Conservation (phyloP, 2,888 invertebrate genomes). For the Drosophila parthenogenetica region DNA sequence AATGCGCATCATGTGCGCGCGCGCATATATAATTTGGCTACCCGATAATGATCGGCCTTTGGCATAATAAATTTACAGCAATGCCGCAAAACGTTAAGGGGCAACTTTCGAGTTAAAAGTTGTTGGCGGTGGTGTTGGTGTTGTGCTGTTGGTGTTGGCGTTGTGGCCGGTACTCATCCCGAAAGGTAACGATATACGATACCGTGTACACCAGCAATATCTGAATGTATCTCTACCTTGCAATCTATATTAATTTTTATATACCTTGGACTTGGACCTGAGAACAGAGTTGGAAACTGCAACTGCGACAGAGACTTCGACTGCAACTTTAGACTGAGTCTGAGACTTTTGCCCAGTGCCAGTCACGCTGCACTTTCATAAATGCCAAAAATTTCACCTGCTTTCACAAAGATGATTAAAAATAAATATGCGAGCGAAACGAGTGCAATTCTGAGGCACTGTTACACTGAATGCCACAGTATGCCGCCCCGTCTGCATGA, state of each 20-base stretch:
- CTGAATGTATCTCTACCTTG: slow-evolving; percentile 69
- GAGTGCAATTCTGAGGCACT: slow-evolving; percentile 63
- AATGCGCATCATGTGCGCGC: slow-evolving; percentile 82
- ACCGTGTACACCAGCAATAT: slow-evolving; percentile 35
- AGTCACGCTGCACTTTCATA: slow-evolving; percentile 82
- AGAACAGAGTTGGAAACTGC: neutral
- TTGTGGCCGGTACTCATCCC: slow-evolving; percentile 34
- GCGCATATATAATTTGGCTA: slow-evolving; percentile 83
- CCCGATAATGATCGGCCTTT: slow-evolving; percentile 83
- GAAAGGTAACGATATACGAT: slow-evolving; percentile 23
- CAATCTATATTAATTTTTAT: slow-evolving; percentile 83
- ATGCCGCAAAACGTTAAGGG: slow-evolving; percentile 59
- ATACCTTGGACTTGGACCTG: slow-evolving; percentile 37
- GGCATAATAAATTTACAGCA: slow-evolving; percentile 81
- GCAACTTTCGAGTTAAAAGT: slow-evolving; percentile 63
- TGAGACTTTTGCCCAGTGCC: slow-evolving; percentile 38
- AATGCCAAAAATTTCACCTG: slow-evolving; percentile 83
- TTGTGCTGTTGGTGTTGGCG: slow-evolving; percentile 35
- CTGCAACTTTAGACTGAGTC: slow-evolving; percentile 2
- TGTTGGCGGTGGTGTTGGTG: slow-evolving; percentile 45
- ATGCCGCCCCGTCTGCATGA: slow-evolving; percentile 63
- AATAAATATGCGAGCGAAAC: slow-evolving; percentile 75
- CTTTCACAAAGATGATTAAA: slow-evolving; percentile 83
- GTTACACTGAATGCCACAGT: slow-evolving; percentile 4
- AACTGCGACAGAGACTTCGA: neutral